Conservation (phyloP, 1,140 invertebrate species). For the Ptiloglossa arizonensis region DNA sequence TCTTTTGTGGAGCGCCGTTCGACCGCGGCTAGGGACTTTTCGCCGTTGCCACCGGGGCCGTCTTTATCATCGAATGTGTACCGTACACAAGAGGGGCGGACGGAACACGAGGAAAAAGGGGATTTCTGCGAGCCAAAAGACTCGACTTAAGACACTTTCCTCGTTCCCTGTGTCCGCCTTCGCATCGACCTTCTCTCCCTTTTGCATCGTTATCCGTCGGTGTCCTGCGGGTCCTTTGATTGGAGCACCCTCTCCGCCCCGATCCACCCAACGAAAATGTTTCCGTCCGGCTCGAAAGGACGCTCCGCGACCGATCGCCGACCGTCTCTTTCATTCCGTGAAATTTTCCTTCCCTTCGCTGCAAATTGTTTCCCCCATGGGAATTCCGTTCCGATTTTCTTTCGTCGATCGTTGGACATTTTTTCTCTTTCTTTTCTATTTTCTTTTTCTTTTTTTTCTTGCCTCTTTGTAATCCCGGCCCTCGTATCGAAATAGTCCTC, state of each 20-base stretch:
- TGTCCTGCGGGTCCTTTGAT: constrained; percentile 48
- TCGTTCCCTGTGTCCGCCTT: background rate
- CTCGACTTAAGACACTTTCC: constrained; percentile 63
- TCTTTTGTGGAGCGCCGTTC: constrained; percentile 59
- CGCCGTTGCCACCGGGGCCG: constrained; percentile 13
- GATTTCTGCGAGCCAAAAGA: constrained; percentile 48
- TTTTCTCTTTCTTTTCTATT: background rate
- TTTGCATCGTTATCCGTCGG: constrained; percentile 32
- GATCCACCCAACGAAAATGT: constrained; percentile 54
- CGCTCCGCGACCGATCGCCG: background rate
- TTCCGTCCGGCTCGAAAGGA: constrained; percentile 50
- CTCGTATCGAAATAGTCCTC: background rate
- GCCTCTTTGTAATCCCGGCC: background rate
- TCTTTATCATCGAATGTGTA: constrained; percentile 58
- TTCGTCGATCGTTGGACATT: background rate
- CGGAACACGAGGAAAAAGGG: background rate
- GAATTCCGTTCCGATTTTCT: constrained; percentile 40
- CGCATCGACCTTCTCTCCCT: background rate
- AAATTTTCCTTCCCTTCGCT: constrained; percentile 17
- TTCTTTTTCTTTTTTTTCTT: background rate
- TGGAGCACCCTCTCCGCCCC: constrained; percentile 4
- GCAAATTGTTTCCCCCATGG: constrained; percentile 52
- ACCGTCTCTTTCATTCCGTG: constrained; percentile 32
- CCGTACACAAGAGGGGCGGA: constrained; percentile 39
- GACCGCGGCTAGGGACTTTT: constrained; percentile 42